Conservation (phyloP, 2,797 vertebrate genomes). For the Lepilemur ruficaudatus region DNA sequence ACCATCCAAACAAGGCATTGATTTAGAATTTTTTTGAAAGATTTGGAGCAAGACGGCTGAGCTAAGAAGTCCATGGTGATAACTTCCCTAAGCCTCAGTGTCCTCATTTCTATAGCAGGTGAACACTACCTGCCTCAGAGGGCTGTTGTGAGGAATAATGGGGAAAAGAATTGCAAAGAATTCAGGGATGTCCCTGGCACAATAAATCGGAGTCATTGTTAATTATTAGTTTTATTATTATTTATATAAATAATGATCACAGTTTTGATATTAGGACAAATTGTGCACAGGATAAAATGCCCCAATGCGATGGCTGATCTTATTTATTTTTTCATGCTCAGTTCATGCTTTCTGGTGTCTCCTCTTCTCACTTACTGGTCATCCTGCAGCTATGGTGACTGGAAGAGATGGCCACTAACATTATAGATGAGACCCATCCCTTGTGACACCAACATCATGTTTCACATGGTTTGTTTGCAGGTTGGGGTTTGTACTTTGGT, state of each 20-base stretch:
- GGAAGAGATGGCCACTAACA: accelerated
- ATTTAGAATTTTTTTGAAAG: neutral
- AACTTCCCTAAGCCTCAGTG: neutral
- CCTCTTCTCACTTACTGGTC: neutral
- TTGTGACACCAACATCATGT: accelerated
- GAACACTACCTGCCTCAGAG: neutral
- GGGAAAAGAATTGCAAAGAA: neutral
- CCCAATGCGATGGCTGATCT: neutral
- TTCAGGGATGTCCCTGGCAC: neutral
- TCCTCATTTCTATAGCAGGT: neutral
- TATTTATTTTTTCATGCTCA: neutral
- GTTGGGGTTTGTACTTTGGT: neutral
- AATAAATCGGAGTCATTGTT: neutral
- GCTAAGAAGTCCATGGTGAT: neutral
- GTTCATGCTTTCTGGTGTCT: neutral
- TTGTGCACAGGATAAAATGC: neutral
- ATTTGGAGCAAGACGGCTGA: neutral
- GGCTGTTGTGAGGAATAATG: neutral
- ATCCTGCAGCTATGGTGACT: neutral
- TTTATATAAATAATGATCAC: neutral
- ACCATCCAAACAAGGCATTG: neutral
- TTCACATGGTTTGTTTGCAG: neutral
- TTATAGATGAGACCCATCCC: neutral
- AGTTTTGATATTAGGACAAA: neutral
- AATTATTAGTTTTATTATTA: neutral